Percentiles rank a stretch among this genome's conserved stretches.
Evolutionary conservation across 1,140 invertebrate species (phyloP).

Genomic region (Colletes latitarsis): DNA sequence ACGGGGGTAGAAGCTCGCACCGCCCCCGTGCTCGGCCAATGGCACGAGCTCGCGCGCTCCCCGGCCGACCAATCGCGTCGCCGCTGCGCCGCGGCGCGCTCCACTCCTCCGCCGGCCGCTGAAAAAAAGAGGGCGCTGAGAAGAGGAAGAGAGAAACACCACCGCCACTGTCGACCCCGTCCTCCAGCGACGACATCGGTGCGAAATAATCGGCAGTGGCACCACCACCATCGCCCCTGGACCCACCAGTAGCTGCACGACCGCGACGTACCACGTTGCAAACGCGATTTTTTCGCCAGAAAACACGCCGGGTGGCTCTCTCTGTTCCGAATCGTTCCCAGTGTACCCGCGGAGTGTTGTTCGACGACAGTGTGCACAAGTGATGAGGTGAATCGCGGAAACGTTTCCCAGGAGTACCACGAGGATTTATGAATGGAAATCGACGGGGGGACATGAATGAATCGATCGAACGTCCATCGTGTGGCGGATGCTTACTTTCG

Average conservation of each 20-base stretch:
- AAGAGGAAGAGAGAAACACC: slow-evolving; percentile 31
- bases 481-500: slow-evolving; percentile 54
- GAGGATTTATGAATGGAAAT: slow-evolving; percentile 54
- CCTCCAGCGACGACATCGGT: slow-evolving; percentile 12
- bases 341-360: no score
- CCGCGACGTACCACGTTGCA: slow-evolving; percentile 10
- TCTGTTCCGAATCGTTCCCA: no score
- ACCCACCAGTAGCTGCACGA: slow-evolving; percentile 10
- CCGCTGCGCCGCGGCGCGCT: slow-evolving; percentile 9
- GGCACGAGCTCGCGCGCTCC: slow-evolving; percentile 37
- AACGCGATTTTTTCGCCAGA: not conserved
- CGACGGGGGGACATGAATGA: slow-evolving; percentile 52
- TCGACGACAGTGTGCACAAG: no score
- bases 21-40: slow-evolving; percentile 74
- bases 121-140: slow-evolving; percentile 46
- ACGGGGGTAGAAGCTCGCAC: slow-evolving; percentile 69
- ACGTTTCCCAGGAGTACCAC: not conserved
- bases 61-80: slow-evolving; percentile 68
- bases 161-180: slow-evolving; percentile 4
- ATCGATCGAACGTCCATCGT: slow-evolving; percentile 53
- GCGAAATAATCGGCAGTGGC: slow-evolving; percentile 24
- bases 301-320: no score
- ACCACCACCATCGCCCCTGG: slow-evolving; percentile 28
- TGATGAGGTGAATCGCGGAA: not conserved
- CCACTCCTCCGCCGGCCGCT: slow-evolving; percentile 27